phyloP scores from a whole-genome alignment of 2,888 invertebrate species.

The Ditula angustiorana region DNA sequence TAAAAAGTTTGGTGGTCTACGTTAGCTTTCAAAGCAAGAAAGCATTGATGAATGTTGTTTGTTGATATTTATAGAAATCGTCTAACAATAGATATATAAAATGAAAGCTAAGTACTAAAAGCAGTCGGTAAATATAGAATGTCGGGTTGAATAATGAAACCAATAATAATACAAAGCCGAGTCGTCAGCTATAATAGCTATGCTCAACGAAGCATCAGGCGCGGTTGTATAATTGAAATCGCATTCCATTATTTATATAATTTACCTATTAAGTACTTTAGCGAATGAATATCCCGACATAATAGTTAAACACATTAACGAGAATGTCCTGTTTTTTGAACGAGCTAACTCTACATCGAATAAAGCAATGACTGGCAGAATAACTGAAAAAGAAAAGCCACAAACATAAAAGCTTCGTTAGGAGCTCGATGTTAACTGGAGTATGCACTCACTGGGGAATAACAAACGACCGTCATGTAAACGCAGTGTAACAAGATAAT shows the following conservation, averaged over 20 bases:
- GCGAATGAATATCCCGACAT: neutral
- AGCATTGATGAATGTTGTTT: too few relatives aligned
- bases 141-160: conserved; percentile 13
- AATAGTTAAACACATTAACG: neutral
- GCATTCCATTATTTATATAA: neutral
- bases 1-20: too few relatives aligned
- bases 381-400: neutral
- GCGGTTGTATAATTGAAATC: conserved; percentile 25
- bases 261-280: neutral
- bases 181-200: conserved; percentile 23
- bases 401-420: neutral
- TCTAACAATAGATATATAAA: too few relatives aligned
- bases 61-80: too few relatives aligned
- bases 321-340: neutral
- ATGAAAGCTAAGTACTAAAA: too few relatives aligned
- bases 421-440: conserved; percentile 8
- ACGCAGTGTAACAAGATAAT: conserved; percentile 52
- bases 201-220: conserved; percentile 24
- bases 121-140: too few relatives aligned
- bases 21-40: too few relatives aligned
- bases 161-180: conserved; percentile 24
- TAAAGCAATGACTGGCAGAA: neutral
- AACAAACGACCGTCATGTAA: conserved; percentile 43
- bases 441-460: conserved; percentile 30
- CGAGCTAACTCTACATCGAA: neutral